Percentiles rank a stretch among this genome's conserved stretches.
These are phyloP conservation scores for Microctenopoma stevenorrisi DNA, from an alignment of 2,797 vertebrate species.

Conservation along the genomic window DNA sequence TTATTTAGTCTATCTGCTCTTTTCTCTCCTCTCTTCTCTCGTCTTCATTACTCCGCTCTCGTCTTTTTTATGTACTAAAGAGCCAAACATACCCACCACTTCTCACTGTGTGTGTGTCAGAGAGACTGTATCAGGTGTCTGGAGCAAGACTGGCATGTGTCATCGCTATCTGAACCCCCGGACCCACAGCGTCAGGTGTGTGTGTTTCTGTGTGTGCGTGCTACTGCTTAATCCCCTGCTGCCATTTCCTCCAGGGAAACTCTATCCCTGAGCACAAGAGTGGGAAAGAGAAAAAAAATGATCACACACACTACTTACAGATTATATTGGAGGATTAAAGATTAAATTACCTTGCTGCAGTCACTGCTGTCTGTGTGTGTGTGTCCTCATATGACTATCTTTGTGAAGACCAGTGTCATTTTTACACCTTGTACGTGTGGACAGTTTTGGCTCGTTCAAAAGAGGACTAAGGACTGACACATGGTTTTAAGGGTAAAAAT, in stretches of 20 bases:
- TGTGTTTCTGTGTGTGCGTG: conserved; percentile 31
- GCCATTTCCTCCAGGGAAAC: conserved; percentile 69
- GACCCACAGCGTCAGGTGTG: conserved; percentile 61
- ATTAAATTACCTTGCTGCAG: conserved; percentile 58
- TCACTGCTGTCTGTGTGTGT: conserved; percentile 28
- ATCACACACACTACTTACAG: conserved; percentile 54
- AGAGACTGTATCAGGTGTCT: conserved; percentile 64
- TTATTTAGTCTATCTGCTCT: background rate
- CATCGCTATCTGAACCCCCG: conserved; percentile 64
- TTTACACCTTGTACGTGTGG: background rate
- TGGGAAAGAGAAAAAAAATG: background rate
- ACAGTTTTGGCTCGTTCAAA: background rate
- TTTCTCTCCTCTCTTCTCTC: background rate
- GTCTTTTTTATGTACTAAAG: conserved; percentile 24
- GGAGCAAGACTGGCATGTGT: conserved; percentile 73
- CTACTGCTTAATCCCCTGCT: conserved; percentile 66
- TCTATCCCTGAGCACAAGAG: conserved; percentile 50
- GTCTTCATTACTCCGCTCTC: conserved; percentile 18
- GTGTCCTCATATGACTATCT: background rate
- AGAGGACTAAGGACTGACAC: background rate
- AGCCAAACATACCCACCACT: conserved; percentile 47
- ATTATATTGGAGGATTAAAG: conserved; percentile 65
- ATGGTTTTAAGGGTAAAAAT: background rate
- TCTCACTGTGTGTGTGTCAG: conserved; percentile 8
- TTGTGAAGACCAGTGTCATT: background rate